Conservation (phyloP, 2,888 invertebrate species). For the Tetragonula carbonaria region DNA sequence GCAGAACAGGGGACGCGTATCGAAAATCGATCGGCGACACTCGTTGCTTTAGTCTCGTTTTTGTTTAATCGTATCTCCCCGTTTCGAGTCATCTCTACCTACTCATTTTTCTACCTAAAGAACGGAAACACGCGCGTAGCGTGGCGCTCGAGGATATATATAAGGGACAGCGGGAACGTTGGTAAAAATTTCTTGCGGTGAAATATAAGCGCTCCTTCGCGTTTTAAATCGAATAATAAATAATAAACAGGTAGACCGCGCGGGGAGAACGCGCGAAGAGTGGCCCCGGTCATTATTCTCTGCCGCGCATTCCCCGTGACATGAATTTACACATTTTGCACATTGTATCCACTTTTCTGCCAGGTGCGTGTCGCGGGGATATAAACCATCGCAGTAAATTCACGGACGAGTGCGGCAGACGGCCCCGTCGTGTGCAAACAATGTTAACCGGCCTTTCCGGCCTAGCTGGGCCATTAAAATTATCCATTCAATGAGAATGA, state of each 20-base stretch:
- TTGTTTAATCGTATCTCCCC: not conserved
- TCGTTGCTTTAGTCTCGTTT: not conserved
- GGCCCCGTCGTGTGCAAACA: conserved; percentile 9
- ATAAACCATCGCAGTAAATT: conserved; percentile 55
- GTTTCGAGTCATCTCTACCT: not conserved
- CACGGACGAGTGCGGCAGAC: conserved; percentile 48
- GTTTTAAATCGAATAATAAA: conserved; percentile 55
- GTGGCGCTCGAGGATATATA: conserved; percentile 12
- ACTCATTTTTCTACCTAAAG: not conserved
- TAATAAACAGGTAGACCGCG: conserved; percentile 45
- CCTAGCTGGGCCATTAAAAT: conserved; percentile 1
- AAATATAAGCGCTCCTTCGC: conserved; percentile 40
- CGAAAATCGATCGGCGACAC: not conserved
- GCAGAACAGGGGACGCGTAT: not conserved
- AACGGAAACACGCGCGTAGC: not conserved
- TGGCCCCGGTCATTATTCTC: conserved; percentile 53
- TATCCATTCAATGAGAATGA: not conserved
- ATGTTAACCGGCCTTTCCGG: conserved; percentile 18
- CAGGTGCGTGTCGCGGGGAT: conserved; percentile 44
- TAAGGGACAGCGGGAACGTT: not conserved
- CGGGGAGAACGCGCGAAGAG: conserved; percentile 21
- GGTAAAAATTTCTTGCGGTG: conserved; percentile 16
- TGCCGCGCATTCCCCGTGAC: conserved; percentile 50
- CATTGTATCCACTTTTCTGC: conserved; percentile 56
- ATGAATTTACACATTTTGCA: conserved; percentile 59